phyloP scores from a whole-genome alignment of 2,888 invertebrate species.

The Hirtodrosophila trivittata region DNA sequence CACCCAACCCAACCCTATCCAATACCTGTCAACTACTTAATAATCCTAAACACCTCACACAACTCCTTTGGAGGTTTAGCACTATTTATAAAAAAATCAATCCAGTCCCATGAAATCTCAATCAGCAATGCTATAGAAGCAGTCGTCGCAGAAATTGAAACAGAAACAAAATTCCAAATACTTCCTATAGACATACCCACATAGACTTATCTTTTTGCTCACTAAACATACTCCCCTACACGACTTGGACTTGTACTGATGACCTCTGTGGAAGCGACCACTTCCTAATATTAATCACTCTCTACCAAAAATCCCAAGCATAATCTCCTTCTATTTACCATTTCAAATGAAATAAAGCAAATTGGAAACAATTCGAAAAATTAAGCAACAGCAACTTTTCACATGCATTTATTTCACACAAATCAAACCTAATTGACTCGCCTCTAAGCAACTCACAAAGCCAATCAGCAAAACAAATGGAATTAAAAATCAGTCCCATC shows the following conservation, averaged over 20 bases:
- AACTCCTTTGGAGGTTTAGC: neutral
- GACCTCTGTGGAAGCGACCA: constrained; percentile 15
- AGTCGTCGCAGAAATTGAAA: constrained; percentile 10
- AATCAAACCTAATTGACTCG: no score
- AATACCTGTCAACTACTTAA: no score
- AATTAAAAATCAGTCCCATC: no score
- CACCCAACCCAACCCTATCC: no score
- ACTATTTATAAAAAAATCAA: no score
- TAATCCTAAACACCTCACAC: constrained; percentile 1
- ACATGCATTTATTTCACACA: no score
- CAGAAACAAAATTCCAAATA: constrained; percentile 32
- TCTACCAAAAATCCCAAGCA: neutral
- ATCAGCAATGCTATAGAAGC: constrained; percentile 2
- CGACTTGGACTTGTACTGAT: neutral
- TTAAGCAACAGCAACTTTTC: no score
- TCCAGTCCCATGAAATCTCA: no score
- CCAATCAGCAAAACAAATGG: no score
- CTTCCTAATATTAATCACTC: constrained; percentile 5
- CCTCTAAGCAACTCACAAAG: no score
- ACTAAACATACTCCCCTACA: constrained; percentile 3
- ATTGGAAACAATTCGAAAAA: constrained; percentile 5
- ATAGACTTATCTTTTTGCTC: constrained; percentile 19
- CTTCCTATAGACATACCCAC: constrained; percentile 32
- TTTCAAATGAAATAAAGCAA: constrained; percentile 7
- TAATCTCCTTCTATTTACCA: neutral